Base-by-base conservation (phyloP, 2,113 vertebrate genomes). In the Irena cyanogastra region DNA sequence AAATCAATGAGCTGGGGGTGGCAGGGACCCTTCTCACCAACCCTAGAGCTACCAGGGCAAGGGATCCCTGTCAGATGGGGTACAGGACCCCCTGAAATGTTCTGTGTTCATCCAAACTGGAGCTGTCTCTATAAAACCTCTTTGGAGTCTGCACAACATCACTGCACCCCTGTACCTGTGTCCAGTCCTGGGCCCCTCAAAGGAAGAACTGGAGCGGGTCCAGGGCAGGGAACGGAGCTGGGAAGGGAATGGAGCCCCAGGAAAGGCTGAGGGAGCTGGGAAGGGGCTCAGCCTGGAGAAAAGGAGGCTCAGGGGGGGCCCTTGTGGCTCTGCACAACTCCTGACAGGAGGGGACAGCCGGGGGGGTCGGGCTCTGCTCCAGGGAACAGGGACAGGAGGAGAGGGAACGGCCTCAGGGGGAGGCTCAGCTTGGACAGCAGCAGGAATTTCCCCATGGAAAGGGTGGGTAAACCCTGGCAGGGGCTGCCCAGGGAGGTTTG, bases 401-500 rank as follows among this genome's bases (percentile, higher is more conserved):
- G 72, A 75, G 33, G 42, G 71, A 75, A 59, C 8, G 5, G 72
- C 54, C 71, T 59, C 54, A 37, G 54, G 41, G 72, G 56, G 5
- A 37, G 42, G 5, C 0, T 20, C 27, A 37, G 72, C 11, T 1
- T 11, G 35, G 28, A 4, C 35, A 61, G 0, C 57, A 77, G 35
- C 1, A 50, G 35, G 57, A 41, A 77, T 50, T 77, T 41, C 57
- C 0, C 0, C 57, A 61, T 4, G 5, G 23, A 77, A 63, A 50
- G 4, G 57, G 3, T 12, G 16, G 0, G 39, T 1, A 39, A 0
- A 2, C 16, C 0, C 5, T 20, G 74, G 57, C 0, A 50, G 28
- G 28, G 13, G 23, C 22, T 77, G 57, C 45, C 35, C 17, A 21
- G 45, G 35, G 35, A 61, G 10, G 13, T 19, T 13, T 61, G 16